These are phyloP conservation scores for Drosophila nr. perissopoda DNA, from an alignment of 2,888 invertebrate species.

Conservation along the genomic window DNA sequence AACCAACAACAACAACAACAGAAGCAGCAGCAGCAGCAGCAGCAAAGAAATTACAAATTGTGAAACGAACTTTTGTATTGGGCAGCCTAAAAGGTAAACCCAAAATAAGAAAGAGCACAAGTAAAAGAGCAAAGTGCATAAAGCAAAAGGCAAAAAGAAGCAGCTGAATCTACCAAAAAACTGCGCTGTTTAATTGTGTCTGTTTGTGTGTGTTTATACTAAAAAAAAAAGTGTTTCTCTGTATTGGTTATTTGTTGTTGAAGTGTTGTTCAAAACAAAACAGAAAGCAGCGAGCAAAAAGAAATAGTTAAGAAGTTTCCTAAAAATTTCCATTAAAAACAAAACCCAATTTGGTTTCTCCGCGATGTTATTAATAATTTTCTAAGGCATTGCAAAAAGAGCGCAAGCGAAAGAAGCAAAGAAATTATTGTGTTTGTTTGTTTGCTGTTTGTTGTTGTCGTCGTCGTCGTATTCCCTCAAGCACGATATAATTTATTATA, in stretches of 20 bases:
- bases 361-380: constrained; percentile 55
- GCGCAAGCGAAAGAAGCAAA: constrained; percentile 27
- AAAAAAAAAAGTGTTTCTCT: constrained; percentile 27
- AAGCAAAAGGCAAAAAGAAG: constrained; percentile 50
- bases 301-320: constrained; percentile 20
- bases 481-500: constrained; percentile 64
- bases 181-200: constrained; percentile 8
- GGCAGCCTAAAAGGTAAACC: constrained; percentile 48
- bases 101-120: constrained; percentile 31
- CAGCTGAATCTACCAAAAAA: constrained; percentile 62
- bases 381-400: constrained; percentile 49
- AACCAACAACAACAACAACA: constrained; percentile 19
- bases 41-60: constrained; percentile 51
- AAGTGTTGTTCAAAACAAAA: constrained; percentile 45
- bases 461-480: constrained; percentile 30
- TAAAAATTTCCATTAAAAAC: constrained; percentile 37
- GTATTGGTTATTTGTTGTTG: constrained; percentile 27
- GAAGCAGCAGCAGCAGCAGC: constrained; percentile 34
- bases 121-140: constrained; percentile 57
- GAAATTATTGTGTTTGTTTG: constrained; percentile 26
- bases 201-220: constrained; percentile 34
- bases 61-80: constrained; percentile 52
- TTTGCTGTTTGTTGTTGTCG: constrained; percentile 26
- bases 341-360: constrained; percentile 17
- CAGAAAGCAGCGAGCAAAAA: constrained; percentile 28